Evolutionary conservation across 2,797 vertebrate genomes (phyloP).

Genomic region (Hozukius guyotensis): DNA sequence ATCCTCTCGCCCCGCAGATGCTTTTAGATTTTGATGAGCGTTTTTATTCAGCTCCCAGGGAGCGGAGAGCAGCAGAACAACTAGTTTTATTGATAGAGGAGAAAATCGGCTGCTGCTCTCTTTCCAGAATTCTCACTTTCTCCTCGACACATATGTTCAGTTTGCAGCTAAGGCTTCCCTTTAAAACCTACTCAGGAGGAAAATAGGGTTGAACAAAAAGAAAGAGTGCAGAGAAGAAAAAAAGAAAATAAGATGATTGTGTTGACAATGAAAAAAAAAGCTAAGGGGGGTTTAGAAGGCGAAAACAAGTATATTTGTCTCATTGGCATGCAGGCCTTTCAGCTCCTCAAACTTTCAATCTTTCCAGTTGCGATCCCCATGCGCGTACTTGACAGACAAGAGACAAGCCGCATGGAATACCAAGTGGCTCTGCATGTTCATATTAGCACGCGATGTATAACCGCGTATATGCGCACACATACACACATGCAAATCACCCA

Average conservation of each 20-base stretch:
- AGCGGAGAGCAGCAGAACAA: conserved; percentile 44
- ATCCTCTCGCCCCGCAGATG: conserved; percentile 55
- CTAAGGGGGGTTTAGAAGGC: conserved; percentile 7
- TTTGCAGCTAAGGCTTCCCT: background rate
- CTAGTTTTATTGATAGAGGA: conserved; percentile 42
- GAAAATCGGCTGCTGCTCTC: conserved; percentile 12
- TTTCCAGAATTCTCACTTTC: background rate
- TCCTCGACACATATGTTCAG: conserved; percentile 16
- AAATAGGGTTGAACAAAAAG: conserved; percentile 6
- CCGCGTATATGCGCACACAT: background rate
- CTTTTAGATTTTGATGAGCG: conserved; percentile 57
- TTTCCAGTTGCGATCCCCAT: conserved; percentile 69
- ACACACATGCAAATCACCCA: conserved; percentile 5
- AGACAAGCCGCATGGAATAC: conserved; percentile 66
- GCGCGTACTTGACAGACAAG: conserved; percentile 74
- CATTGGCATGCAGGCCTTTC: conserved; percentile 78
- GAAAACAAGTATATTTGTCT: conserved; percentile 64
- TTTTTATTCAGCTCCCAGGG: conserved; percentile 51
- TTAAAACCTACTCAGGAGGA: conserved; percentile 22
- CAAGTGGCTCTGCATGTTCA: conserved; percentile 72
- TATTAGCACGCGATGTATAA: conserved; percentile 57
- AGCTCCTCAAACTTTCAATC: conserved; percentile 79
- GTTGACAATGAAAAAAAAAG: conserved; percentile 38
- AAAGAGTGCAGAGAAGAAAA: background rate
- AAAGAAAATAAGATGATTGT: conserved; percentile 6